Evolutionary conservation across 2,797 vertebrate species (phyloP).

Genomic region (Pipistrellus kuhlii): DNA sequence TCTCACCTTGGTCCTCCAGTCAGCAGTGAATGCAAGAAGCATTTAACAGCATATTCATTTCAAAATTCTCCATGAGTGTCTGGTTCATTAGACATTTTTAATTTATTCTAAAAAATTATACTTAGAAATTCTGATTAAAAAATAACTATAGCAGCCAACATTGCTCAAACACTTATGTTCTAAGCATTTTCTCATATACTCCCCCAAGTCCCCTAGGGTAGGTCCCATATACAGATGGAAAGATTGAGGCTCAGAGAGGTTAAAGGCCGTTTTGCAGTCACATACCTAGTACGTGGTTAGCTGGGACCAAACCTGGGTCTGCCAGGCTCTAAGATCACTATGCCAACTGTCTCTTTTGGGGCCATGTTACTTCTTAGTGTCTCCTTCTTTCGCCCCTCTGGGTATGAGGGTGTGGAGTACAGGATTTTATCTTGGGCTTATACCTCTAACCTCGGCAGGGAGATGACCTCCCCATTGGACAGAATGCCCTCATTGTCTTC

Average conservation of each 20-base stretch:
- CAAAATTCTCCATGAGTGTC: not conserved
- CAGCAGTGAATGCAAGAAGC: not conserved
- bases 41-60: not conserved
- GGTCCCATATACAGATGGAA: not conserved
- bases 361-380: not conserved
- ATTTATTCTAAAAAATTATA: constrained; percentile 36
- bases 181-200: not conserved
- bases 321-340: not conserved
- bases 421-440: not conserved
- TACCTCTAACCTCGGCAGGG: not conserved
- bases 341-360: not conserved
- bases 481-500: not conserved
- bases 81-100: not conserved
- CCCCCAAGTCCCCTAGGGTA: not conserved
- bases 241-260: not conserved
- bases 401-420: not conserved
- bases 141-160: not conserved
- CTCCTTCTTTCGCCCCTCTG: not conserved
- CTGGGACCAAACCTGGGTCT: not conserved
- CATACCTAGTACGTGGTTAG: not conserved
- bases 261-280: not conserved
- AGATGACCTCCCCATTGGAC: not conserved
- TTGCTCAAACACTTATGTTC: not conserved
- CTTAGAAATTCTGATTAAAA: not conserved
- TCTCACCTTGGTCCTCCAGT: not conserved